Base-by-base conservation (phyloP, 2,113 vertebrate species). In the Gavia stellata region DNA sequence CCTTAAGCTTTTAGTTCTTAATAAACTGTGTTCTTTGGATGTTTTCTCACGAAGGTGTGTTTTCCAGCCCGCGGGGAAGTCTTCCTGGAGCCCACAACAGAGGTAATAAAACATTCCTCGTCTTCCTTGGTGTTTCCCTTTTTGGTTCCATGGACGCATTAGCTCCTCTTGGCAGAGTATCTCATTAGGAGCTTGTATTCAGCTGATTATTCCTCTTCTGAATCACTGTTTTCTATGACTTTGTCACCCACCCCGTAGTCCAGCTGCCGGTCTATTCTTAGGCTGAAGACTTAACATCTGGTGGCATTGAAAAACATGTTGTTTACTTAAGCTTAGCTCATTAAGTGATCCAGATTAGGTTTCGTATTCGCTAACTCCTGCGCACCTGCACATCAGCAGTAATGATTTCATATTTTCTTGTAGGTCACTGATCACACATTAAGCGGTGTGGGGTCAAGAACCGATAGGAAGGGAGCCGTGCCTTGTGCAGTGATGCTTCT, bases 301-400 rank as follows among this genome's bases (percentile, higher is more conserved):
- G 58, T 58, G 45, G 72, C 84, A 63, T 0, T 55, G n/a, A 62
- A 94, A 94, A 93, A 81, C 72, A 92, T 52, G 68, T 52, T 95
- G 86, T 96, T 96, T 95, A 81, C 90, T 91, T 91, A 89, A 92
- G 61, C 53, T 72, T 56, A 50, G 91, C 86, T 96, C 94, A 91
- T 94, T 94, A 96, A 91, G 40, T 25, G 31, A 75, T 84, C 58
- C 83, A 68, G 63, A 85, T 84, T 18, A 63, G 53, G 66, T 71
- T 62, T 84, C 84, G 68, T 81, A 63, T 25, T 59, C 71, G 80
- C 66, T 61, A 83, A 14, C 52, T 67, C 31, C 52, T 49, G 59
- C 24, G 59, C 79, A 58, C 63, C 72, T 79, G 80, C 82, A 83
- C 61, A 58, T 59, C 82, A 67, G n/a, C 80, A 67, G 72, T 91